Evolutionary conservation across 2,113 vertebrate species (phyloP).

Genomic region (Myanophis thanlyinensis): DNA sequence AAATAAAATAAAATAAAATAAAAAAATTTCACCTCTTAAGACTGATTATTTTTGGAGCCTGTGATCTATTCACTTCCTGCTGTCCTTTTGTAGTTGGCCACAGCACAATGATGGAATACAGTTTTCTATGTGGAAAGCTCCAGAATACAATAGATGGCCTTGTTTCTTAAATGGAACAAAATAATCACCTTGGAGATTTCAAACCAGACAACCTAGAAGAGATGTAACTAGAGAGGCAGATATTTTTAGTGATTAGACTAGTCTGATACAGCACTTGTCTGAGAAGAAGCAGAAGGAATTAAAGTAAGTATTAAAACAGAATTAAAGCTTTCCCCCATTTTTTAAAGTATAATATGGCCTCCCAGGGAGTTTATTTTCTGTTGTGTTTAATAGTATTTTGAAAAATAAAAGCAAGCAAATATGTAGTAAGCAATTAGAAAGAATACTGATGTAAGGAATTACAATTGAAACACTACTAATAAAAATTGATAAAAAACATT

Average conservation of each 20-base stretch:
- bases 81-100: conserved; percentile 5
- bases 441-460: not conserved
- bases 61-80: conserved; percentile 28
- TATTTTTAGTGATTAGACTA: not conserved
- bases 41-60: conserved; percentile 13
- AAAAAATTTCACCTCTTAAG: too few species aligned
- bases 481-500: not conserved
- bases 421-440: not conserved
- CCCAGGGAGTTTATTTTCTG: not conserved
- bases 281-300: not conserved
- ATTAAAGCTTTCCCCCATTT: conserved; percentile 11
- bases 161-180: not conserved
- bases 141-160: not conserved
- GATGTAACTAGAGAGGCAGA: too few species aligned
- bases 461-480: not conserved
- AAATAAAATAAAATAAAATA: too few species aligned
- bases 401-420: not conserved
- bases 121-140: not conserved
- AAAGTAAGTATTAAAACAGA: not conserved
- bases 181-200: not conserved
- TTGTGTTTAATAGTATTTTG: not conserved
- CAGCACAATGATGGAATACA: not conserved
- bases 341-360: conserved; percentile 28
- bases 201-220: not conserved
- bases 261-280: too few species aligned